phyloP scores from a whole-genome alignment of 2,113 vertebrate genomes.

The Asarcornis scutulata region DNA sequence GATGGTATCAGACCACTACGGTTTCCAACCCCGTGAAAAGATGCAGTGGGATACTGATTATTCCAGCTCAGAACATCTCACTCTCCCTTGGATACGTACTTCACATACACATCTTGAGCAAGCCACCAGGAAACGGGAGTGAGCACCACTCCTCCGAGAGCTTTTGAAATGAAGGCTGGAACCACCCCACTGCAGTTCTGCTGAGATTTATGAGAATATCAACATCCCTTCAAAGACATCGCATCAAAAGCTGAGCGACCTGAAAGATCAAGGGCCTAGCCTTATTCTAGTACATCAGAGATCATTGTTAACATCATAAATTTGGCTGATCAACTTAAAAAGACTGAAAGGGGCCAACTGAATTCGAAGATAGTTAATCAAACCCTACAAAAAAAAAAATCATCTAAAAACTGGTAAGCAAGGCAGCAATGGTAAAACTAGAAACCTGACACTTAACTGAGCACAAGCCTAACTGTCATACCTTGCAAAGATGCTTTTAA shows the following conservation, averaged over 20 bases:
- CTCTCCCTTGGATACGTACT: not conserved
- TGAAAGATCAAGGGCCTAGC: conserved; percentile 21
- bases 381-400: conserved; percentile 19
- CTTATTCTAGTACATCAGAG: conserved; percentile 9
- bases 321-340: conserved; percentile 9
- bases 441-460: not conserved
- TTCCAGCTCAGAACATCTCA: not conserved
- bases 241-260: conserved; percentile 35
- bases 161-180: not conserved
- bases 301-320: conserved; percentile 25
- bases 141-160: not conserved
- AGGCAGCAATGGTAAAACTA: not conserved
- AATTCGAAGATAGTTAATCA: not conserved
- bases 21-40: conserved; percentile 27
- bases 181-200: not conserved
- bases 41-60: not conserved
- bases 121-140: not conserved
- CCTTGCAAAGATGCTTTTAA: not conserved
- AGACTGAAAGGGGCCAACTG: not conserved
- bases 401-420: not conserved
- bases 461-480: not conserved
- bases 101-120: not conserved
- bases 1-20: not conserved
- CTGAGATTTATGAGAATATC: conserved; percentile 26
- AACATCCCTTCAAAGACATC: not conserved